A percentile compares a stretch with the other conserved stretches of the same genome.
These are phyloP conservation scores for Platichthys flesus DNA, from an alignment of 2,113 vertebrate species.

Conservation along the genomic window DNA sequence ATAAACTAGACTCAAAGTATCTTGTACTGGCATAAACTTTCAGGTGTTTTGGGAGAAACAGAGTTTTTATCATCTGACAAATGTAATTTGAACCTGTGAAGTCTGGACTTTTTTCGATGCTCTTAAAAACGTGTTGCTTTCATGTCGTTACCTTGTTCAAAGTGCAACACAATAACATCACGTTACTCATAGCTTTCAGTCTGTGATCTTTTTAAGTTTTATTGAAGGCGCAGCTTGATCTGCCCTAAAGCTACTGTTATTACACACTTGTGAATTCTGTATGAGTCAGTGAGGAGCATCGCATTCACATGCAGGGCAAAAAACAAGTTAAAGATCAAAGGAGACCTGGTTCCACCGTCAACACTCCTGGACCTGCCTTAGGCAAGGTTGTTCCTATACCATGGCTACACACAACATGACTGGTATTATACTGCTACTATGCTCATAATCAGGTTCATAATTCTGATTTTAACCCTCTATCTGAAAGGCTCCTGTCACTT, in stretches of 20 bases:
- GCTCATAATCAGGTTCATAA: too few species aligned
- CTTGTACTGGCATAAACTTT: background rate
- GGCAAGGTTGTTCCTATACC: background rate
- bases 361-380: too few species aligned
- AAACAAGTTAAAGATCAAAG: constrained; percentile 7
- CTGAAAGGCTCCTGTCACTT: too few species aligned
- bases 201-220: background rate
- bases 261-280: background rate
- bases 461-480: too few species aligned
- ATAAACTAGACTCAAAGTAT: background rate
- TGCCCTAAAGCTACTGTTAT: constrained; percentile 15
- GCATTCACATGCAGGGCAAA: constrained; percentile 15
- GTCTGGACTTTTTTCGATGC: background rate
- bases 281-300: constrained; percentile 13
- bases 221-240: constrained; percentile 30
- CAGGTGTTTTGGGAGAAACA: background rate
- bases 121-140: background rate
- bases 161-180: constrained; percentile 2
- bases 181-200: constrained; percentile 6
- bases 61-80: background rate
- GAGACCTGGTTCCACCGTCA: background rate
- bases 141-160: background rate
- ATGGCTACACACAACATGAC: background rate
- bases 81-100: too few species aligned
- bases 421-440: background rate